Evolutionary conservation across 2,797 vertebrate genomes (phyloP).

Genomic region (Cichlasoma orientale): DNA sequence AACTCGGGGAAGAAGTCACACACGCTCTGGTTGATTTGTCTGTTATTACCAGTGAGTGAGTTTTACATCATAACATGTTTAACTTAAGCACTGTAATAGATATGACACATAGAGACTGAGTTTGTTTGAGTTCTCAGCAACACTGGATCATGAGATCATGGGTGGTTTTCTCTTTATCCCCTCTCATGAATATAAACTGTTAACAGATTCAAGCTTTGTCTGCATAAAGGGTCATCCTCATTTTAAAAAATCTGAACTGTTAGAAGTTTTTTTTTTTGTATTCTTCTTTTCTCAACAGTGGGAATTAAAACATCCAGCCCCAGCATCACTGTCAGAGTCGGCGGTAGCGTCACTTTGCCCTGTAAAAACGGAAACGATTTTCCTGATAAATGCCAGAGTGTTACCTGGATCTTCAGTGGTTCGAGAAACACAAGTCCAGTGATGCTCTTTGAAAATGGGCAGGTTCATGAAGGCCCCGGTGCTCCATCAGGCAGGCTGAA

Average conservation of each 20-base stretch:
- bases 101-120: too few species aligned
- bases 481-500: slow-evolving; percentile 2
- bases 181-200: too few species aligned
- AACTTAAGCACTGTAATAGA: too few species aligned
- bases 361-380: neutral
- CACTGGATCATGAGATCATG: too few species aligned
- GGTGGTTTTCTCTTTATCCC: too few species aligned
- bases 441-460: neutral
- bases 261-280: too few species aligned
- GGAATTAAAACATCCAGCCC: neutral
- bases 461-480: neutral
- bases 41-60: slow-evolving; percentile 21
- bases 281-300: neutral
- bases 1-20: fast-evolving
- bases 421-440: neutral
- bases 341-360: neutral
- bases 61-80: neutral
- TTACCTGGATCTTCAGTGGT: neutral
- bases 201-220: too few species aligned
- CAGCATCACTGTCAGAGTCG: neutral
- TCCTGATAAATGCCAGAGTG: neutral
- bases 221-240: too few species aligned
- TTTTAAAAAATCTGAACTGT: too few species aligned
- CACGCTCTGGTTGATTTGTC: neutral
- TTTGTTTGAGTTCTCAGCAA: too few species aligned